Base-by-base conservation (phyloP, 2,113 vertebrate genomes). In the Aleadryas rufinucha region DNA sequence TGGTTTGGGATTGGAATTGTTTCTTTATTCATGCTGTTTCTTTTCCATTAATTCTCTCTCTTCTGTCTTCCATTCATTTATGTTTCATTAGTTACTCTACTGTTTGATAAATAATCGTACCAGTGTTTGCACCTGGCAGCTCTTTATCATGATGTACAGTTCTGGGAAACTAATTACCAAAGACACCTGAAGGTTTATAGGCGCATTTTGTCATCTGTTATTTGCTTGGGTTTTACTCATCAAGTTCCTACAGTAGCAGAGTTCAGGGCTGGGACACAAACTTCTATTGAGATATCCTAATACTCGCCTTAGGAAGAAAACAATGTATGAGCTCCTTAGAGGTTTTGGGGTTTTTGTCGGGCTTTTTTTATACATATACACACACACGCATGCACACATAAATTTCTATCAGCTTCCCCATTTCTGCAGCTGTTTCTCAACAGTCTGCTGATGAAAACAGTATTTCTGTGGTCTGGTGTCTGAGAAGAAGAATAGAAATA, bases 401-500 rank as follows among this genome's bases (percentile, higher is more conserved):
- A 80, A 72, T 88, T 90, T 77, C 35, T 78, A 70, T 14, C 33
- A 92, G 64, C 83, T 95, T 96, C 92, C 90, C 53, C 85, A 57
- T 94, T 96, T 95, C 60, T 93, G 75, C 95, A 96, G 88, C 90
- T 95, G 89, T 89, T 96, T 95, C 83, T 94, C 70, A 96, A 93
- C 79, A 84, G 83, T 81, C 49, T 93, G 66, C 79, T 90, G 90
- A 78, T 94, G 72, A 72, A 87, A 96, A 90, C 80, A 89, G 45
- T 76, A 68, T 65, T 93, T 92, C 45, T 85, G 71, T 93, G 70
- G 84, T 87, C 39, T 85, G 44, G 22, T 89, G 59, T 78, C 77
- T 86, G 49, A 77, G 18, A 79, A 83, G 41, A 91, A 86, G 54
- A 74, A 57, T n/a, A 76, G 56, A 69, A 80, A 90, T 26, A 12